Conservation (phyloP, 2,888 invertebrate genomes). For the Cancer borealis region DNA sequence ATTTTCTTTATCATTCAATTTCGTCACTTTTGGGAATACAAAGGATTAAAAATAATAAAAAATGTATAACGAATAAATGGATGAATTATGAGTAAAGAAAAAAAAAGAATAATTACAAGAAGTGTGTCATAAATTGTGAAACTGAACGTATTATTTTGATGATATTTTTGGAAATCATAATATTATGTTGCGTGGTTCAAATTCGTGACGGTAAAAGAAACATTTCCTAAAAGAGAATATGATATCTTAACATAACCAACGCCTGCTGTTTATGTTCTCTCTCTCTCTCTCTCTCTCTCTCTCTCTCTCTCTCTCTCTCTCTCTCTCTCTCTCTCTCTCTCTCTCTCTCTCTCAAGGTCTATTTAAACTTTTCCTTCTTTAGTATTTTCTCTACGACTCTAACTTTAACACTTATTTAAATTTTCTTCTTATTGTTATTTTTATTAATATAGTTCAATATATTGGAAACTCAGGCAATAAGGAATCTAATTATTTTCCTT, state of each 20-base stretch:
- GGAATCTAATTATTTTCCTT: neutral
- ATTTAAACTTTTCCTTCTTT: no score
- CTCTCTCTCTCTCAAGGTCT: neutral
- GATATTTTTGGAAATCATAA: neutral
- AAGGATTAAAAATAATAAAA: neutral
- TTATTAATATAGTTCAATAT: no score
- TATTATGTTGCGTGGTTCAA: neutral
- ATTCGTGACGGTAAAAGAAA: neutral
- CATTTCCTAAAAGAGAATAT: neutral
- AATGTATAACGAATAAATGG: neutral
- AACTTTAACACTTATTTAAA: no score
- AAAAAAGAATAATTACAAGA: neutral
- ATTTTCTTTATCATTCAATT: neutral
- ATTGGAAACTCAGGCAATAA: neutral
- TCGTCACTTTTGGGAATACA: no score
- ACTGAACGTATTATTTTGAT: neutral
- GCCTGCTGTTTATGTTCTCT: neutral
- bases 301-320: neutral
- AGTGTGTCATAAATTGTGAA: neutral
- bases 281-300: constrained; percentile 31
- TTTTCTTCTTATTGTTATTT: no score
- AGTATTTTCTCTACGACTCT: no score
- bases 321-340: neutral
- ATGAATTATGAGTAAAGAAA: neutral
- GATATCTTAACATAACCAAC: neutral